These are phyloP conservation scores for Phortica magna DNA, from an alignment of 2,888 invertebrate species.

Conservation along the genomic window DNA sequence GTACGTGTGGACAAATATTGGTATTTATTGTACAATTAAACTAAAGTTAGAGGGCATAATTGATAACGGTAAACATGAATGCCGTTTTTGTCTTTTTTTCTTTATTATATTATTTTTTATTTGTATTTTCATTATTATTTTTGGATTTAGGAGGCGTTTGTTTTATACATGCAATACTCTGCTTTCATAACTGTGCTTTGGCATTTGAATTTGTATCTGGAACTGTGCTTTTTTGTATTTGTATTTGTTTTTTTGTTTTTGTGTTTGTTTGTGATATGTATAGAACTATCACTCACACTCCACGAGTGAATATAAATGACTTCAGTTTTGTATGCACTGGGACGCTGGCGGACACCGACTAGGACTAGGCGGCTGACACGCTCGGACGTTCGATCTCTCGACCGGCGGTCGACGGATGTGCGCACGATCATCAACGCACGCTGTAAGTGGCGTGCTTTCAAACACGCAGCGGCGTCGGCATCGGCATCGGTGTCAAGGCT, in stretches of 20 bases:
- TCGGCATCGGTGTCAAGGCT: background rate
- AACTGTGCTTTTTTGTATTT: slow-evolving; percentile 22
- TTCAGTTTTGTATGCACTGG: background rate
- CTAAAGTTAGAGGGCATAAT: slow-evolving; percentile 44
- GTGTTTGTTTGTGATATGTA: background rate
- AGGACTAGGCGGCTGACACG: no score
- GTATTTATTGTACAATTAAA: slow-evolving; percentile 40
- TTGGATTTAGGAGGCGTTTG: slow-evolving; percentile 58
- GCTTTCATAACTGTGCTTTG: slow-evolving; percentile 59
- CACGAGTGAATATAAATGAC: slow-evolving; percentile 6
- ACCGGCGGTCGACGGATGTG: background rate
- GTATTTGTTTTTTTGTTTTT: background rate
- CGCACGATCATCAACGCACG: background rate
- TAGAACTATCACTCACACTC: slow-evolving; percentile 7
- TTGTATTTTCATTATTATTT: slow-evolving; percentile 41
- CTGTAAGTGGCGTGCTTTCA: background rate
- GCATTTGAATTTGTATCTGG: slow-evolving; percentile 56
- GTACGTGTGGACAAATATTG: slow-evolving; percentile 29
- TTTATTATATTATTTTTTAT: no score
- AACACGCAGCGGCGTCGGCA: background rate
- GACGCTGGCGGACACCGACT: no score
- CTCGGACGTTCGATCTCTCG: background rate
- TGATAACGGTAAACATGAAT: background rate
- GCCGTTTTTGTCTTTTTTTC: slow-evolving; percentile 29
- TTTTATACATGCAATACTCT: slow-evolving; percentile 28